Base-by-base conservation (phyloP, 2,113 vertebrate genomes). In the Podarcis cretensis region DNA sequence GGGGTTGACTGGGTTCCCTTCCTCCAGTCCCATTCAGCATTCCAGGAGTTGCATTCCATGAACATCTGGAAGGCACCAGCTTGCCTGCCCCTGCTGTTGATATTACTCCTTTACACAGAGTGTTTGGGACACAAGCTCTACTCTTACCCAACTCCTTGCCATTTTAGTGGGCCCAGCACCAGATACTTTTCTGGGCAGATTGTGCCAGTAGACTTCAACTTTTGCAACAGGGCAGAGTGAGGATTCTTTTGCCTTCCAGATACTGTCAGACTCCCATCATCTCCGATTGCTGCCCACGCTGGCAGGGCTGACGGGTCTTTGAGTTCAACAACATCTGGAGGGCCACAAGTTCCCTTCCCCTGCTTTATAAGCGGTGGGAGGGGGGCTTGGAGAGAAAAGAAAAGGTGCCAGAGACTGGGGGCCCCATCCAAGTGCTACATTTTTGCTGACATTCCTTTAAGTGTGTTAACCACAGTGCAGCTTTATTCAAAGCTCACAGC, bases 401-500 rank as follows among this genome's bases (percentile, higher is more conserved):
- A 35, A 63, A 75, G 57, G 48, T 75, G 59, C 90, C 84, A 73
- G 86, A n/a, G 69, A 76, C 83, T 40, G 89, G 81, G 37, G 81
- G 81, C 40, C 74, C 75, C 6, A 27, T 68, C 0, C 68, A 79
- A 75, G 16, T 5, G 59, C 6, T 73, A 30, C 80, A 88, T 84
- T 87, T 14, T 71, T 89, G 83, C 40, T 89, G 69, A 88, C 66
- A 75, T 75, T 87, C 79, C 69, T 75, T 54, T 65, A 63, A 82
- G 32, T n/a, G 68, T 48, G 81, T 75, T 27, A 90, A 80, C 0
- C 2, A 25, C 14, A 10, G 84, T 71, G 90, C 86, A 87, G 87
- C 83, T 91, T 77, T 89, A 81, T 78, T 89, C 84, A 88, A 77
- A 82, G 35, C 54, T 32, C 30, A 59, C 18, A 35, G 78, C 69